Conservation (phyloP, 2,113 vertebrate species). For the Mormoops blainvillei region DNA sequence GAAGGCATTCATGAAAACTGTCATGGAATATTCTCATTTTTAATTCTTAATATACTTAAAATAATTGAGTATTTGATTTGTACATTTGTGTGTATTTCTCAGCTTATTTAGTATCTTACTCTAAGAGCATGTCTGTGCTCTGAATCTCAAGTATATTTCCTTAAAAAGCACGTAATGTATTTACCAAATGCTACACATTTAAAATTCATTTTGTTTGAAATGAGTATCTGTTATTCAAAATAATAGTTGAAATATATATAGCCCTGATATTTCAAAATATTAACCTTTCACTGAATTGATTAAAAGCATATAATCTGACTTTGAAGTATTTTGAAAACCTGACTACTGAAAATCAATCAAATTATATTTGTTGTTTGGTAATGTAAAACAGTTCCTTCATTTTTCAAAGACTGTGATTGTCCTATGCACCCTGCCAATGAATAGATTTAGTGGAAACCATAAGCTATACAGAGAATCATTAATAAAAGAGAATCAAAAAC, state of each 20-base stretch:
- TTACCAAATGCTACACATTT: constrained; percentile 60
- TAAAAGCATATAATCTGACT: constrained; percentile 69
- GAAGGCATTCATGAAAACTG: background rate
- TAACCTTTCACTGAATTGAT: constrained; percentile 76
- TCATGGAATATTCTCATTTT: background rate
- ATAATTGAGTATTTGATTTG: background rate
- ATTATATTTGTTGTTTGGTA: constrained; percentile 69
- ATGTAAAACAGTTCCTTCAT: constrained; percentile 56
- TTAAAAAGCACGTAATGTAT: constrained; percentile 5
- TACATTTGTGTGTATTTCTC: background rate
- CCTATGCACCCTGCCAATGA: constrained; percentile 44
- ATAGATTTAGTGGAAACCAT: constrained; percentile 50
- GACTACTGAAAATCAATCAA: constrained; percentile 73
- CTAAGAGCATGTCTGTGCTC: background rate
- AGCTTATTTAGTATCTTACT: background rate
- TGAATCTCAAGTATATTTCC: constrained; percentile 24
- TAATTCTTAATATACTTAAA: constrained; percentile 17
- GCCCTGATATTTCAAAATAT: constrained; percentile 67
- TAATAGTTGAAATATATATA: constrained; percentile 55
- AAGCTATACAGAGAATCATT: constrained; percentile 50
- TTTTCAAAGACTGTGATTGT: constrained; percentile 72
- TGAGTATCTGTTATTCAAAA: constrained; percentile 66
- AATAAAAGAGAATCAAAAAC: constrained; percentile 60
- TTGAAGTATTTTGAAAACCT: constrained; percentile 72
- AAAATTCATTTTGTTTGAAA: constrained; percentile 52